Conservation (phyloP, 1,140 invertebrate genomes). For the Aphidius gifuensis region DNA sequence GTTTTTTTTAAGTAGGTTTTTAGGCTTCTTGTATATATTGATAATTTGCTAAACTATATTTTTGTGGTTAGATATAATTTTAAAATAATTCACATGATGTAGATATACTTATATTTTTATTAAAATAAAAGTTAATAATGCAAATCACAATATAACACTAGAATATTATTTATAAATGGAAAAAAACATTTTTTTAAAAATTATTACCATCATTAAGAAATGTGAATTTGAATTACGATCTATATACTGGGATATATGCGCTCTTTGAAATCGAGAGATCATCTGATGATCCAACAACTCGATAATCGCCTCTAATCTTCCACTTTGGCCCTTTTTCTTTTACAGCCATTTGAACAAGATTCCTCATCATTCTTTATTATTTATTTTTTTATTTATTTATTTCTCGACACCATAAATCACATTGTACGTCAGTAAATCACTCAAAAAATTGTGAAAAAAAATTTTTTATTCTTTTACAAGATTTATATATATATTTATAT, state of each 20-base stretch:
- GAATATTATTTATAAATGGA: background rate
- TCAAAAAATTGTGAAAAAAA: slow-evolving; percentile 38
- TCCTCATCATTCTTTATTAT: slow-evolving; percentile 21
- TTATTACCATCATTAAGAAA: background rate
- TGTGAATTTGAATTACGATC: slow-evolving; percentile 27
- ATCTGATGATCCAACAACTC: slow-evolving; percentile 43
- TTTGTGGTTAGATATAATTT: no score
- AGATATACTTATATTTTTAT: no score
- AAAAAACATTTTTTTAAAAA: slow-evolving; percentile 25
- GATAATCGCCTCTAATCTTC: slow-evolving; percentile 57
- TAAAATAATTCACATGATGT: no score
- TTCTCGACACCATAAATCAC: slow-evolving; percentile 43
- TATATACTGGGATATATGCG: slow-evolving; percentile 35
- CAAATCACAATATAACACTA: no score
- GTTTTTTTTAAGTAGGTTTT: no score
- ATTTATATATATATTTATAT: background rate
- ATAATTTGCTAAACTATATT: no score
- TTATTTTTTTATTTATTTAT: slow-evolving; percentile 26
- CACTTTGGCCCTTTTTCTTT: slow-evolving; percentile 50
- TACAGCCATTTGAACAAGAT: slow-evolving; percentile 5
- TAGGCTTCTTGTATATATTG: no score
- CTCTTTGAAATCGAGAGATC: slow-evolving; percentile 37
- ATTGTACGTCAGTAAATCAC: slow-evolving; percentile 44
- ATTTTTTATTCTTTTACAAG: slow-evolving; percentile 17
- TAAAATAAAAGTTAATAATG: no score